phyloP scores from a whole-genome alignment of 2,888 invertebrate species.

The Ectemnius lituratus region DNA sequence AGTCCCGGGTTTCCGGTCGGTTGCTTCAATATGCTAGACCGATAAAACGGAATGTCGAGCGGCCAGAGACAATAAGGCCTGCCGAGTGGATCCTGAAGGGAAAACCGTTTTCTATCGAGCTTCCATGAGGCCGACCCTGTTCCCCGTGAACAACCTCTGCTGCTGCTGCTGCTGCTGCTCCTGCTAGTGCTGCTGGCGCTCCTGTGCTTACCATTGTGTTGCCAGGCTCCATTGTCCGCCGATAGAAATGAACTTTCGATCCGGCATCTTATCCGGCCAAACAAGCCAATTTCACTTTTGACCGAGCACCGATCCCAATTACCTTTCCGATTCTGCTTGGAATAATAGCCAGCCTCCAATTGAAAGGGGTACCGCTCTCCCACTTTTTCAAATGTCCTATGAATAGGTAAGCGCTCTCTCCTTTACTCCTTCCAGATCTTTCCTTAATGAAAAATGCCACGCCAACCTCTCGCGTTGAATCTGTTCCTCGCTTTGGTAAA shows the following conservation, averaged over 20 bases:
- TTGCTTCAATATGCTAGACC: conserved; percentile 52
- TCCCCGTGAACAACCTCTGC: not conserved
- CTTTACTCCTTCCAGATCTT: no score
- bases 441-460: no score
- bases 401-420: no score
- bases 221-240: conserved; percentile 7
- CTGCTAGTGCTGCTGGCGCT: not conserved
- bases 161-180: not conserved
- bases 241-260: conserved; percentile 14
- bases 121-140: not conserved
- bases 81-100: conserved; percentile 43
- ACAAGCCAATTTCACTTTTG: conserved; percentile 4
- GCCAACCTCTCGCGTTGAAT: no score
- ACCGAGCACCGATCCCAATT: conserved; percentile 4
- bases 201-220: not conserved
- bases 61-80: conserved; percentile 57
- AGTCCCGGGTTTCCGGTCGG: conserved; percentile 49
- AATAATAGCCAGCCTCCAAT: not conserved
- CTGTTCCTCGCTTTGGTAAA: no score
- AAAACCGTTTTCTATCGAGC: conserved; percentile 14
- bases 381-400: no score
- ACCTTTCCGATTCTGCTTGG: not conserved
- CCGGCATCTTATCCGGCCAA: conserved; percentile 8
- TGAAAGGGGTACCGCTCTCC: no score
- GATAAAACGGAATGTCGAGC: conserved; percentile 53